These are phyloP conservation scores for Drosophila anomelani DNA, from an alignment of 2,888 invertebrate species.

Conservation along the genomic window DNA sequence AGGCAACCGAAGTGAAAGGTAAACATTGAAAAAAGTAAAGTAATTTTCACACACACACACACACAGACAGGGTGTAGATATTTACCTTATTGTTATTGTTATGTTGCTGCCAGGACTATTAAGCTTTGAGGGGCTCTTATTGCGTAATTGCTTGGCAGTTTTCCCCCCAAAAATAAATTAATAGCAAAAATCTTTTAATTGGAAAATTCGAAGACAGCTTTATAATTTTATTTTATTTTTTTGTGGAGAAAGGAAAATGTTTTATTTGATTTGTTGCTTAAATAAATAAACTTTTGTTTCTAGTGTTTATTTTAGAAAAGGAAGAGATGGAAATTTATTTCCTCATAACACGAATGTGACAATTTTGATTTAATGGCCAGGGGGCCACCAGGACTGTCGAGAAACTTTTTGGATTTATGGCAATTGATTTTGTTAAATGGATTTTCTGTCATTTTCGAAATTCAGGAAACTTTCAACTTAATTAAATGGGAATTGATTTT, in stretches of 20 bases:
- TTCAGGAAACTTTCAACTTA: conserved; percentile 5
- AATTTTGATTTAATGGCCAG: conserved; percentile 22
- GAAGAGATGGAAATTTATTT: conserved; percentile 14
- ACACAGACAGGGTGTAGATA: neutral
- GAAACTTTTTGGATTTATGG: conserved; percentile 20
- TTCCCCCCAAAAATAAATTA: conserved; percentile 33
- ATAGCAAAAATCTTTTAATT: conserved; percentile 42
- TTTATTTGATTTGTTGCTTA: conserved; percentile 14
- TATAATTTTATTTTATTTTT: neutral
- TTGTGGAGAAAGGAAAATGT: neutral
- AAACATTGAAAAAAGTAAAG: conserved; percentile 37
- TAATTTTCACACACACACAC: conserved; percentile 35
- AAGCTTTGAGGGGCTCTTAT: conserved; percentile 26
- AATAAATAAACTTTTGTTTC: conserved; percentile 17
- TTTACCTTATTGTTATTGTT: conserved; percentile 44
- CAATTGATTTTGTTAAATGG: conserved; percentile 17
- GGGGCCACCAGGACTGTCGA: too few relatives aligned
- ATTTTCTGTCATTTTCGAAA: conserved; percentile 3
- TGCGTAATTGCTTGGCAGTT: conserved; percentile 40
- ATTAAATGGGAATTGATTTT: conserved; percentile 10
- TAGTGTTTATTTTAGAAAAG: conserved; percentile 13
- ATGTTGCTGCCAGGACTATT: conserved; percentile 41
- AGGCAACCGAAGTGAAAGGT: conserved; percentile 17
- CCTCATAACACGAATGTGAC: conserved; percentile 26
- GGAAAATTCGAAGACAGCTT: conserved; percentile 28